Evolutionary conservation across 2,888 invertebrate genomes (phyloP), one percentile per base, ranked within the genome.

Genomic region (Callosobruchus maculatus): DNA sequence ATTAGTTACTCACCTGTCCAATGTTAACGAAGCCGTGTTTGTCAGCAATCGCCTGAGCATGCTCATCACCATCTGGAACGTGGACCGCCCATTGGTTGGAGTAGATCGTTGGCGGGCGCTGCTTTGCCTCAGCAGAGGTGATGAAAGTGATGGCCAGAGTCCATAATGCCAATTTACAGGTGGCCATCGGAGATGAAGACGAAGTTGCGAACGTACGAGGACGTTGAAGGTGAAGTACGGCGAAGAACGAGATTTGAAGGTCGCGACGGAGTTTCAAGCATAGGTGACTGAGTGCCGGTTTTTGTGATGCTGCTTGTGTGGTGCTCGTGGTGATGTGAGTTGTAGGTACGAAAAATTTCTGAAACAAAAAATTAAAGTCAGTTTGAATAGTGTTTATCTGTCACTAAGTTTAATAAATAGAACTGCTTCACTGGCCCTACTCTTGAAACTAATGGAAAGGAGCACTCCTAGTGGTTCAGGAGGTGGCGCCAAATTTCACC

Each of bases 61-160:
- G 90, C n/a, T 90, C 89, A 72, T 89, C 87, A 21, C 93, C 93
- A 69, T 90, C 93, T 22, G 94, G 94, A 85, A 98, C 92, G 86
- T 95, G 93, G 71, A 97, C 94, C 71, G 97, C 97, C 85, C 95
- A 95, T 86, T 95, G 92, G 87, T 95, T 95, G 88, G 92, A 91
- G 87, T 92, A 95, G 83, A 94, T 89, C 68, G 88, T 86, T 70
- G 78, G 73, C 67, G 72, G 30, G 68, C 78, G 70, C 75, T 85
- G 68, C 74, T 49, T 49, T 5, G 49, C 73, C 22, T 76, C 74
- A 49, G 74, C 74, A 26, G 74, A 73, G 71, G 75, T 74, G 71
- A 73, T 30, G 20, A 72, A 68, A 22, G 68, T 68, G 69, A 75
- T 70, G 49, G 49, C 18, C 49, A 49, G 49, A 18, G 49, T 49